A percentile compares a stretch with the other conserved stretches of the same genome.
These are phyloP conservation scores for Octomys mimax DNA, from an alignment of 2,797 vertebrate species.

Conservation along the genomic window DNA sequence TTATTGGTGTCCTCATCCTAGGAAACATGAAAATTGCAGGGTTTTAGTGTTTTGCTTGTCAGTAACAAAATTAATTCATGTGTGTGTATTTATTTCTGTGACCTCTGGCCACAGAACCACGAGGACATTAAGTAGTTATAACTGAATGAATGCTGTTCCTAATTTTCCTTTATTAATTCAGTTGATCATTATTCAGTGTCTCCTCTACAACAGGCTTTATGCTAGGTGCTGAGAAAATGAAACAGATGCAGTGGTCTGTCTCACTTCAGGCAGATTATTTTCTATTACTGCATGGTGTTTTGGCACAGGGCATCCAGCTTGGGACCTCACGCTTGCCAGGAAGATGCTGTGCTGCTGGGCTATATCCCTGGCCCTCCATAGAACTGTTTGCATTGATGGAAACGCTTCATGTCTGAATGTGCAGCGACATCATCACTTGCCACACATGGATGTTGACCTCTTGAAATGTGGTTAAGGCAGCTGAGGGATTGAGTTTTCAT, in stretches of 20 bases:
- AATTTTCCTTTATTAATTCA: slow-evolving; percentile 51
- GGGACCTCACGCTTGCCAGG: too few relatives aligned
- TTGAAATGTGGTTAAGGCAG: slow-evolving; percentile 29
- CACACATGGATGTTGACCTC: not conserved
- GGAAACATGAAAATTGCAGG: slow-evolving; percentile 58
- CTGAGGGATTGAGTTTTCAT: not conserved
- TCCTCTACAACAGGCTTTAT: not conserved
- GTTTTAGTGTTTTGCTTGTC: slow-evolving; percentile 33
- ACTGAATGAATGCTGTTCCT: not conserved
- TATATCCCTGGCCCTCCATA: not conserved
- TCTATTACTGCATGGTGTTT: not conserved
- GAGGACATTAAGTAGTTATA: not conserved
- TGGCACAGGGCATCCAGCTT: too few relatives aligned
- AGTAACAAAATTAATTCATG: slow-evolving; percentile 5
- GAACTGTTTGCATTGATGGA: not conserved
- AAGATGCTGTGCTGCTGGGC: too few relatives aligned
- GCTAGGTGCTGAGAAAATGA: not conserved
- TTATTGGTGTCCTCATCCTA: slow-evolving; percentile 50
- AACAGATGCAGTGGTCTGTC: not conserved
- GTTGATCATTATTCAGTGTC: not conserved
- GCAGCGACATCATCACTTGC: not conserved
- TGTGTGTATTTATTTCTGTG: not conserved
- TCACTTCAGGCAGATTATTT: not conserved
- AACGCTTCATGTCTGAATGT: not conserved
- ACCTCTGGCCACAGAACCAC: not conserved